Conservation (phyloP, 2,888 invertebrate genomes). For the Temnothorax rugatulus region DNA sequence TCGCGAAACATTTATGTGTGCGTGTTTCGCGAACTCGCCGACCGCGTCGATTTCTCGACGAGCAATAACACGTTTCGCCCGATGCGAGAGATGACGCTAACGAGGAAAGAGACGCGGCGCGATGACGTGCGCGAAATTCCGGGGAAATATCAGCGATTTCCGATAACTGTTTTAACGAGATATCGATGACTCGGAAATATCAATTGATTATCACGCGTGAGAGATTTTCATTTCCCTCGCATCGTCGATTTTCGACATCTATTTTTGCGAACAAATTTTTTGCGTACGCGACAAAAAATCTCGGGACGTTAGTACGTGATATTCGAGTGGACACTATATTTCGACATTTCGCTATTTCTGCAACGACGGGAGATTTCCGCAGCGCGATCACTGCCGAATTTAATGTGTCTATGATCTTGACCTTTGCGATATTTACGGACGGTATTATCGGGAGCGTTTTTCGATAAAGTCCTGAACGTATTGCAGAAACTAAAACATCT, state of each 20-base stretch:
- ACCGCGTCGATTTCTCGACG: conserved; percentile 54
- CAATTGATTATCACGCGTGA: background rate
- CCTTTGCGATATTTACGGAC: conserved; percentile 12
- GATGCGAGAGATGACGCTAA: conserved; percentile 36
- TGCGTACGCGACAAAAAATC: background rate
- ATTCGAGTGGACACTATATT: background rate
- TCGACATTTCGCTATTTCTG: background rate
- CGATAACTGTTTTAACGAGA: background rate
- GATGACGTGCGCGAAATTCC: conserved; percentile 13
- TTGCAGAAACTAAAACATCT: conserved; percentile 39
- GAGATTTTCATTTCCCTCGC: background rate
- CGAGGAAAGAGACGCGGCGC: conserved; percentile 10
- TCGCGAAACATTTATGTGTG: conserved; percentile 62
- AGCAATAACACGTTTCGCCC: conserved; percentile 38
- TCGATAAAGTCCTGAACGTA: conserved; percentile 21
- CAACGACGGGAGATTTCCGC: background rate
- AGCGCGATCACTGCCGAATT: background rate
- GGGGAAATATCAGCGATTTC: conserved; percentile 5
- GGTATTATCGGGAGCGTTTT: conserved; percentile 4
- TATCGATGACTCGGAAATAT: conserved; percentile 15
- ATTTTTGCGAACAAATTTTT: background rate
- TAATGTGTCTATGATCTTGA: conserved; percentile 28
- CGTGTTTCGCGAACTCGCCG: conserved; percentile 63
- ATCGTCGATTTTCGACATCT: background rate
- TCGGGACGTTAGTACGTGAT: background rate